Conservation (phyloP, 1,140 invertebrate genomes). For the Cyrtorhinus lividipennis region DNA sequence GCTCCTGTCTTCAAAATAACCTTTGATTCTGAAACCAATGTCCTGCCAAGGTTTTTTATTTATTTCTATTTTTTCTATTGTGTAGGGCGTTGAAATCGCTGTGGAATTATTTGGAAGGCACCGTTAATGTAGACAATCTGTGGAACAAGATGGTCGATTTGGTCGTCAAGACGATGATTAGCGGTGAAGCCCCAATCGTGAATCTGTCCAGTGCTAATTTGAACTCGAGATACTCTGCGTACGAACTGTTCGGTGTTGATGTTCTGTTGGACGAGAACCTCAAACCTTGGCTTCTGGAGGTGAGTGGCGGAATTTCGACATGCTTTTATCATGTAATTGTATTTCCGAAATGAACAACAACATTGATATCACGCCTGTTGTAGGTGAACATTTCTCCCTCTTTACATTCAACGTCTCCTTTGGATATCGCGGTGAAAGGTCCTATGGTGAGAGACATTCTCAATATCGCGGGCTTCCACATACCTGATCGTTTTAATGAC, state of each 20-base stretch:
- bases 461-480: slow-evolving; percentile 80
- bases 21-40: too few relatives aligned
- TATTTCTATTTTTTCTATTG: too few relatives aligned
- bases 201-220: slow-evolving; percentile 51
- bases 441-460: slow-evolving; percentile 78
- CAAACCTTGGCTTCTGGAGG: slow-evolving; percentile 91
- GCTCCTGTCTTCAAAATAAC: too few relatives aligned
- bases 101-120: slow-evolving; percentile 53
- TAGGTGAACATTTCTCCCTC: slow-evolving; percentile 87
- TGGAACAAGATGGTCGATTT: slow-evolving; percentile 66
- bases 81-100: slow-evolving; percentile 52
- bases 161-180: slow-evolving; percentile 66
- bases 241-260: slow-evolving; percentile 71
- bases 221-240: slow-evolving; percentile 56
- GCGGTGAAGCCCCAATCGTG: slow-evolving; percentile 60
- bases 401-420: slow-evolving; percentile 75
- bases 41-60: too few relatives aligned
- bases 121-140: slow-evolving; percentile 57
- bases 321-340: background rate
- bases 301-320: slow-evolving; percentile 29
- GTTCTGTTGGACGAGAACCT: slow-evolving; percentile 64
- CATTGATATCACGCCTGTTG: too few relatives aligned
- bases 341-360: too few relatives aligned
- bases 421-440: slow-evolving; percentile 87
- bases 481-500: slow-evolving; percentile 36